A percentile compares a stretch with the other conserved stretches of the same genome.
phyloP scores from a whole-genome alignment of 2,113 vertebrate species.

The Recurvirostra avosetta region DNA sequence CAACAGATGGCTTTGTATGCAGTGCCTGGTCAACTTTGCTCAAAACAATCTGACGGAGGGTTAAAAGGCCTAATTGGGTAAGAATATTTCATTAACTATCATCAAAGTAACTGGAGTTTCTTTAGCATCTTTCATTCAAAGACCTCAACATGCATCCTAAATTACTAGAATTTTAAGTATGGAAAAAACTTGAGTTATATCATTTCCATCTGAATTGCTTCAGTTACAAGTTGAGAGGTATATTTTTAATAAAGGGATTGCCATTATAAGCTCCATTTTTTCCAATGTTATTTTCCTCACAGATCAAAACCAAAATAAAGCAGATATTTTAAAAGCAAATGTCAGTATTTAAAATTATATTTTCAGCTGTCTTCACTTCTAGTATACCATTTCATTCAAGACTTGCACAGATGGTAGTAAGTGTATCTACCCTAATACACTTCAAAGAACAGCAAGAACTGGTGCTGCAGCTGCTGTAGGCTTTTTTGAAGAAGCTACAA shows the following conservation, averaged over 20 bases:
- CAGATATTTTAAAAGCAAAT: neutral
- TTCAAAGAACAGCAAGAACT: neutral
- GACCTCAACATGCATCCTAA: neutral
- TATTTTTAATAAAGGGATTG: neutral
- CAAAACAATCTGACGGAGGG: conserved; percentile 90
- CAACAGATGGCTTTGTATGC: conserved; percentile 77
- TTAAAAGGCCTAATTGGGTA: conserved; percentile 82
- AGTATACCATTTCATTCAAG: neutral
- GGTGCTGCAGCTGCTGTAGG: neutral
- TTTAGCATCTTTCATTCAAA: neutral
- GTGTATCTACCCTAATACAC: neutral
- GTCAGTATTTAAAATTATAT: neutral
- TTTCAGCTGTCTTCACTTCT: neutral
- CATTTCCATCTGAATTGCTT: neutral
- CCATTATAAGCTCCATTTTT: neutral
- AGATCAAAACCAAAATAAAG: neutral
- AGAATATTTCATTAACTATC: neutral
- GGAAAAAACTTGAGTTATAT: neutral
- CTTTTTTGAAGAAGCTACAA: neutral
- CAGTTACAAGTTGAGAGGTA: neutral
- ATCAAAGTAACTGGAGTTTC: neutral
- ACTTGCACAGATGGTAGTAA: neutral
- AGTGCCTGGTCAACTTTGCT: conserved; percentile 92
- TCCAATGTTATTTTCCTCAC: neutral
- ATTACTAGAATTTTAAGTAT: neutral